phyloP scores from a whole-genome alignment of 1,140 invertebrate species.

The Dendrolimus kikuchii region DNA sequence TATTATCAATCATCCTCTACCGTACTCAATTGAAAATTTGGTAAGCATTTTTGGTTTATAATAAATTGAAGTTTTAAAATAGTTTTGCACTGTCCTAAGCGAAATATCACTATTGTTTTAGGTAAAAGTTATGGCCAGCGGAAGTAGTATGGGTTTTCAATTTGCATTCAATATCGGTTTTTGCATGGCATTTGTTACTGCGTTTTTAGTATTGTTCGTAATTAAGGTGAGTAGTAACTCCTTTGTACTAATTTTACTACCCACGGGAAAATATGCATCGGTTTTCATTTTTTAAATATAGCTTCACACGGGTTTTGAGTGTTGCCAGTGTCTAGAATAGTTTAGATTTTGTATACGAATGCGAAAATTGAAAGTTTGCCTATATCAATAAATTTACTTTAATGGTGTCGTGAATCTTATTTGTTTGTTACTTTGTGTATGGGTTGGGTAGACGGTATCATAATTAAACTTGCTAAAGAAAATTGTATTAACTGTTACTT shows the following conservation, averaged over 20 bases:
- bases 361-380: no score
- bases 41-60: conserved; percentile 30
- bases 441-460: no score
- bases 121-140: conserved; percentile 65
- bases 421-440: no score
- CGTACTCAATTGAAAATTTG: conserved; percentile 58
- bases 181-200: conserved; percentile 81
- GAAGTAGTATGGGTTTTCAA: conserved; percentile 75
- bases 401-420: no score
- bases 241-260: background rate
- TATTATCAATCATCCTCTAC: conserved; percentile 50
- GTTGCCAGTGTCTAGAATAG: no score
- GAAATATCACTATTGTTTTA: conserved; percentile 27
- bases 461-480: background rate
- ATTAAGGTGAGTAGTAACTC: conserved; percentile 71
- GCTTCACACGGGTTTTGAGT: no score
- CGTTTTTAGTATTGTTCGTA: conserved; percentile 83
- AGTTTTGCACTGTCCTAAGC: conserved; percentile 2
- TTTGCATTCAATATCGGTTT: conserved; percentile 77
- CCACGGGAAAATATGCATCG: no score
- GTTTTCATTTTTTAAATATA: no score
- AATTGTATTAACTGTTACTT: background rate
- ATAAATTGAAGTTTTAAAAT: conserved; percentile 4
- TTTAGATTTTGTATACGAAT: no score
- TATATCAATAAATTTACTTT: no score